Evolutionary conservation across 2,888 invertebrate species (phyloP), one percentile per base, ranked within the genome.

Genomic region (Cosmia pyralina): DNA sequence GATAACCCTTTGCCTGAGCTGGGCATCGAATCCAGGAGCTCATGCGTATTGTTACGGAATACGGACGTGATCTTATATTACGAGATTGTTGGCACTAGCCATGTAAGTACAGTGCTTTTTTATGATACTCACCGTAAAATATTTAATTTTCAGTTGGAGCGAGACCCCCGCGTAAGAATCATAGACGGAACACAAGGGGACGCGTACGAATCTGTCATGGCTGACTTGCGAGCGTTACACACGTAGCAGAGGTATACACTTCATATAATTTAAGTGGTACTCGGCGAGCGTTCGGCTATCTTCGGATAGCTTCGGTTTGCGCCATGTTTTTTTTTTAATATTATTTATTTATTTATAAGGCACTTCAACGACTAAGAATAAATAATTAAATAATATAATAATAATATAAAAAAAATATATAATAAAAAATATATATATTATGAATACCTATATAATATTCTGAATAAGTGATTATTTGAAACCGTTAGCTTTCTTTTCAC

Each of bases 151-250:
- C 86, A 94, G 94, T 89, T 94, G 6, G 93, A 94, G 78, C 83
- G 82, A 68, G 92, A 94, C 78, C n/a, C 44, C 0, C 89, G 92
- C 1, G 89, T 94, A 5, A 82, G 55, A 0, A 34, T 94, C 0
- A 5, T 95, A 59, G 93, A 94, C 78, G 95, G 94, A 3, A 86
- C 87, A 1, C 52, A 75, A 0, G 87, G 79, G 0, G 89, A 92
- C 73, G 75, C 87, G 0, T 82, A 89, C 4, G 90, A 92, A 0
- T 13, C 58, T 0, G 93, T 95, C 0, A 44, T 93, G 72, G 65
- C 59, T 0, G 92, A 93, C 38, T 60, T 95, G 1, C 65, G 57
- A 0, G 72, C 82, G 0, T 13, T 72, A 0, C 7, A 4, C 8
- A 1, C 41, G 1, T 78, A 67, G 50, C 57, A 0, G 17, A 2